Evolutionary conservation across 1,140 invertebrate genomes (phyloP).

Genomic region (Rhynchophorus ferrugineus): DNA sequence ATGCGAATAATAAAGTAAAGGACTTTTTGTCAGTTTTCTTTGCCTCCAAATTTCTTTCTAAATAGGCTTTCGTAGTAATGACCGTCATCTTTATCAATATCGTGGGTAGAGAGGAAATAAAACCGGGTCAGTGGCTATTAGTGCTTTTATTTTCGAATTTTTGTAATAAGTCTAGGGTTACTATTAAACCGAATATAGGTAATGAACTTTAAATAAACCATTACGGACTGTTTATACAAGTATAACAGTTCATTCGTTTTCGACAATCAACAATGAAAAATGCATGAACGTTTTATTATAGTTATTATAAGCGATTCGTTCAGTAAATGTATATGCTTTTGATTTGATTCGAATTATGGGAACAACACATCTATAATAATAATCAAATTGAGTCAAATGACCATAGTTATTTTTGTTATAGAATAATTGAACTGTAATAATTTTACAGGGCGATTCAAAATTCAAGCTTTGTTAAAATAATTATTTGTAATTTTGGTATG

Average conservation of each 20-base stretch:
- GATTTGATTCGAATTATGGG: too few species aligned
- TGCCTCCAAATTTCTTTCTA: conserved; percentile 4
- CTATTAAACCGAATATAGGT: conserved; percentile 4
- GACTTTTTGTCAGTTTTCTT: conserved; percentile 1
- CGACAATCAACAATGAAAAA: conserved; percentile 1
- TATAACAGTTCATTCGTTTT: conserved; percentile 1
- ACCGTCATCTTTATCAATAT: conserved; percentile 17
- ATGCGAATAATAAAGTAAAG: not conserved
- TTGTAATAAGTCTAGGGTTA: conserved; percentile 4
- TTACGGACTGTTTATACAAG: not conserved
- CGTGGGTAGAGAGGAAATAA: conserved; percentile 7
- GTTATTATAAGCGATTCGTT: too few species aligned
- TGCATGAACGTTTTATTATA: too few species aligned
- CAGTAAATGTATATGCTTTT: too few species aligned
- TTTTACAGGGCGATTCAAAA: too few species aligned
- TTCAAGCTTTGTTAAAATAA: too few species aligned
- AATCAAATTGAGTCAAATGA: too few species aligned
- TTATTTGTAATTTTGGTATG: too few species aligned
- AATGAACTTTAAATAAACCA: conserved; percentile 6
- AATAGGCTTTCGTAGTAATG: conserved; percentile 5
- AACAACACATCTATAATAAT: too few species aligned
- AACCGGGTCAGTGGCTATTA: conserved; percentile 13
- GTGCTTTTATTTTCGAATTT: conserved; percentile 13
- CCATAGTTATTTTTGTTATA: too few species aligned
- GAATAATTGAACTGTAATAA: too few species aligned